A percentile compares a stretch with the other conserved stretches of the same genome.
Conservation (phyloP, 2,113 vertebrate genomes). For the Bungarus multicinctus region DNA sequence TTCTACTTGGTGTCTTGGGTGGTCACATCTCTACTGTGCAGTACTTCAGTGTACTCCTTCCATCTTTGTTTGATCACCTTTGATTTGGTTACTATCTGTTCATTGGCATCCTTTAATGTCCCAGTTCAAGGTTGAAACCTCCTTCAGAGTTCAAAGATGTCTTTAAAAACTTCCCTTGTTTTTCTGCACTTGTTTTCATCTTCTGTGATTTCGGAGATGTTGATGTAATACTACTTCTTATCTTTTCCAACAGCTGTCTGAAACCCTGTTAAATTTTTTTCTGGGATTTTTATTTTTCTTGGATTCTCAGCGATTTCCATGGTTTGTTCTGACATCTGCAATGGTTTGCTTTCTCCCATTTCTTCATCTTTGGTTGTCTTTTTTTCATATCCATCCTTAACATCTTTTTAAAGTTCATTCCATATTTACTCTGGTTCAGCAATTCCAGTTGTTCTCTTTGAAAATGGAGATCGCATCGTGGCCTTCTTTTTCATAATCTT, state of each 20-base stretch:
- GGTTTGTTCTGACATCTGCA: not conserved
- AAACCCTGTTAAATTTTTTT: not conserved
- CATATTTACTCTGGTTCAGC: not conserved
- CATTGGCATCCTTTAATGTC: not conserved
- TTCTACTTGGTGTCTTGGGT: not conserved
- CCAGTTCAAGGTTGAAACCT: not conserved
- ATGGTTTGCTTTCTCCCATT: not conserved
- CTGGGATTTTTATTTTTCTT: not conserved
- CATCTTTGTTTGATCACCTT: not conserved
- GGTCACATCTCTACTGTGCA: not conserved
- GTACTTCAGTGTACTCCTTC: not conserved
- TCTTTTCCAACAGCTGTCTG: not conserved
- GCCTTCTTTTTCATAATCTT: not conserved
- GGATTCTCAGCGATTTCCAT: not conserved
- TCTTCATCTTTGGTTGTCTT: not conserved
- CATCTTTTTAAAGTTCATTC: not conserved
- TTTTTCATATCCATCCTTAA: not conserved
- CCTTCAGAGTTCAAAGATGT: not conserved
- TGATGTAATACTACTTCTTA: not conserved
- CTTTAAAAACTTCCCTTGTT: not conserved
- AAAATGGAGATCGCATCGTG: not conserved
- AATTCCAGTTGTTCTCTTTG: not conserved
- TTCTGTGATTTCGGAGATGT: not conserved
- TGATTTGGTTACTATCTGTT: not conserved
- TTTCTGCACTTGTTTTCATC: not conserved